These are phyloP conservation scores for Heliocidaris tuberculata DNA, from an alignment of 35 echinoderm and acorn worm species.

Conservation along the genomic window DNA sequence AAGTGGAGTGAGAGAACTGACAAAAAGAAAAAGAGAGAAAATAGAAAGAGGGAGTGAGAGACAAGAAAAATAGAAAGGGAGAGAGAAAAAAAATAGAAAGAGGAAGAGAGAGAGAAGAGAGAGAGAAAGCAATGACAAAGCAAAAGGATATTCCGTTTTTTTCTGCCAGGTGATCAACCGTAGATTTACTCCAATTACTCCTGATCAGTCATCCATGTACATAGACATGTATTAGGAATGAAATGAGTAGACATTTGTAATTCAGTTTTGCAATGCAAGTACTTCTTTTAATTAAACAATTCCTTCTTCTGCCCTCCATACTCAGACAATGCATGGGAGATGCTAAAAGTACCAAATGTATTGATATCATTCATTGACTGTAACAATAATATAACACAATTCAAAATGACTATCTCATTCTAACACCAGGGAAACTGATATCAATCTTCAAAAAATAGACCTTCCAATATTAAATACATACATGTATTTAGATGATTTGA, in stretches of 20 bases:
- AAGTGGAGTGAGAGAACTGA: no score
- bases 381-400: not conserved
- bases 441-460: not conserved
- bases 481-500: no score
- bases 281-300: not conserved
- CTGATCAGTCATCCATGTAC: not conserved
- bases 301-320: not conserved
- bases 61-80: no score
- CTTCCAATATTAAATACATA: no score
- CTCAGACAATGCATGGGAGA: not conserved
- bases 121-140: no score
- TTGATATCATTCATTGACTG: not conserved
- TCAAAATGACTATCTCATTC: not conserved
- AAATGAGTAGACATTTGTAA: not conserved
- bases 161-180: not conserved
- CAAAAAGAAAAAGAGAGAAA: no score
- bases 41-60: no score
- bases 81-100: no score
- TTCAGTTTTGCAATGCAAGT: not conserved
- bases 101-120: no score
- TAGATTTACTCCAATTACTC: not conserved
- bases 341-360: not conserved
- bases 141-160: no score
- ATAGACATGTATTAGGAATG: not conserved
- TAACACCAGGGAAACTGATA: not conserved